A percentile compares a stretch with the other conserved stretches of the same genome.
Evolutionary conservation across 2,797 vertebrate species (phyloP).

Genomic region (Muraenolepis orangiensis): DNA sequence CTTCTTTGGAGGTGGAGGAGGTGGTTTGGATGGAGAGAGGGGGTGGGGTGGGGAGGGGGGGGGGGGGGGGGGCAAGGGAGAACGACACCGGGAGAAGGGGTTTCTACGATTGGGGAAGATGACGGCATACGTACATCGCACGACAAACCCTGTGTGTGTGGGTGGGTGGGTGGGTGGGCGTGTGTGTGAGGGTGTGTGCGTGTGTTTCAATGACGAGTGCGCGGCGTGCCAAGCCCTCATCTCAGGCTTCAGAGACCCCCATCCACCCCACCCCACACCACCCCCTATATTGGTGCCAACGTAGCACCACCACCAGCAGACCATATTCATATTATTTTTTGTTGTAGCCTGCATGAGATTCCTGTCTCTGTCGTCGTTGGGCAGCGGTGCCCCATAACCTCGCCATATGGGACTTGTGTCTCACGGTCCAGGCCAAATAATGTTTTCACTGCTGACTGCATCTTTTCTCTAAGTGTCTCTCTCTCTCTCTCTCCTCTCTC

Average conservation of each 20-base stretch:
- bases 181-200: background rate
- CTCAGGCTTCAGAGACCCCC: background rate
- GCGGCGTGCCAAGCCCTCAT: conserved; percentile 61
- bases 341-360: background rate
- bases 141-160: conserved; percentile 26
- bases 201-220: conserved; percentile 5
- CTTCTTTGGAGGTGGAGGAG: background rate
- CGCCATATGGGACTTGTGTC: background rate
- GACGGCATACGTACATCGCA: background rate
- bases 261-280: background rate
- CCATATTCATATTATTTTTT: too few species aligned
- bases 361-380: background rate
- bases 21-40: background rate
- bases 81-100: too few species aligned
- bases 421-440: conserved; percentile 55
- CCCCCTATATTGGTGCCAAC: too few species aligned
- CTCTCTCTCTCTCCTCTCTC: conserved; percentile 18
- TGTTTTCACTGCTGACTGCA: conserved; percentile 44
- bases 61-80: too few species aligned
- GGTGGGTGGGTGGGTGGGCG: conserved; percentile 53
- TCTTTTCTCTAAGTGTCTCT: conserved; percentile 37
- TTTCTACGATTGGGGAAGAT: background rate
- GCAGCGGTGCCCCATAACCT: background rate
- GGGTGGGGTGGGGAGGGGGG: background rate
- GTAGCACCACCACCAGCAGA: too few species aligned